Evolutionary conservation across 2,797 vertebrate species (phyloP).

Genomic region (Schizopygopsis pylzovi): DNA sequence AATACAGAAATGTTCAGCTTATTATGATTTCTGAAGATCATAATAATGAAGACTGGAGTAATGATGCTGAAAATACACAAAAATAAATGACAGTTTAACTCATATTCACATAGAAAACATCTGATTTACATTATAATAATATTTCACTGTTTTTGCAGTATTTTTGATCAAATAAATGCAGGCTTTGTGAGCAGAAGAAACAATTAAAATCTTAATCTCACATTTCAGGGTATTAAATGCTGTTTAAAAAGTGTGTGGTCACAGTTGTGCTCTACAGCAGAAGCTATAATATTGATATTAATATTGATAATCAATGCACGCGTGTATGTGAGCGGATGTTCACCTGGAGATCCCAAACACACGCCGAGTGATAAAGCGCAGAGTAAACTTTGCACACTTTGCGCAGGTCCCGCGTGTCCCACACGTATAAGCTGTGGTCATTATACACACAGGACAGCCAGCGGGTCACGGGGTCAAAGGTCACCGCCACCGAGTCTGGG

Average conservation of each 20-base stretch:
- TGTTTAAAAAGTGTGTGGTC: not conserved
- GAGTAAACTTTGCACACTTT: conserved; percentile 93
- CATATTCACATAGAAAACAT: too few relatives aligned
- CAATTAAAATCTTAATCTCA: not conserved
- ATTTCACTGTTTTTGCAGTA: not conserved
- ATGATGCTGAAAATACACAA: not conserved
- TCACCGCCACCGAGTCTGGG: conserved; percentile 88
- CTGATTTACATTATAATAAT: not conserved
- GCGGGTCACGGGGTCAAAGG: conserved; percentile 87
- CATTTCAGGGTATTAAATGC: not conserved
- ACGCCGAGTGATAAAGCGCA: conserved; percentile 89
- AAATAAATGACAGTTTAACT: not conserved
- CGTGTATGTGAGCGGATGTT: conserved; percentile 22
- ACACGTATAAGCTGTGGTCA: conserved; percentile 96
- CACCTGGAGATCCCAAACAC: conserved; percentile 97
- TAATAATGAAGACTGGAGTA: too few relatives aligned
- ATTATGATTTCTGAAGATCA: too few relatives aligned
- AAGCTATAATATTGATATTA: not conserved
- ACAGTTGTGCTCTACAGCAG: not conserved
- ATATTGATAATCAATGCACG: not conserved
- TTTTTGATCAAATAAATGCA: not conserved
- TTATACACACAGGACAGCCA: conserved; percentile 94
- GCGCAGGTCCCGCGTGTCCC: conserved; percentile 89
- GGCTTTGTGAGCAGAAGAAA: not conserved
- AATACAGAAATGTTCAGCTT: too few relatives aligned